phyloP scores from a whole-genome alignment of 1,140 invertebrate species.

The Pissodes strobi region DNA sequence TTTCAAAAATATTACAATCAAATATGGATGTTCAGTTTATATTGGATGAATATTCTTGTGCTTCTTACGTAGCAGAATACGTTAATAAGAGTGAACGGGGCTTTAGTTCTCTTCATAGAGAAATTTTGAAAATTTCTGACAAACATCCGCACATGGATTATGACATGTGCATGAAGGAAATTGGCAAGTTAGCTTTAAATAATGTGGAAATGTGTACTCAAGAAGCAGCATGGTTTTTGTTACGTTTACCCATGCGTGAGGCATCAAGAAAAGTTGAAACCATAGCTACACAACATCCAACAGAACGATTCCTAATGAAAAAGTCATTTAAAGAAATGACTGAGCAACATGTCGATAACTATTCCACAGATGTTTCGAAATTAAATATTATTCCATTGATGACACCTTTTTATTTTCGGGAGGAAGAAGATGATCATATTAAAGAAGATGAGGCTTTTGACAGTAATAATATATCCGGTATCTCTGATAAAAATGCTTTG shows the following conservation, averaged over 20 bases:
- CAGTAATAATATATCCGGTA: background rate
- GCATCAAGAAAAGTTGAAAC: background rate
- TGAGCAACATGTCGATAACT: background rate
- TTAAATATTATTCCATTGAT: too few relatives aligned
- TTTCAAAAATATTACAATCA: too few relatives aligned
- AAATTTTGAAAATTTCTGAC: background rate
- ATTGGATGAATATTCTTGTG: too few relatives aligned
- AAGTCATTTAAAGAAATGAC: background rate
- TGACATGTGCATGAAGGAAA: too few relatives aligned
- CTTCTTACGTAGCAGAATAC: background rate
- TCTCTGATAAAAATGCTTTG: background rate
- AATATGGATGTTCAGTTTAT: too few relatives aligned
- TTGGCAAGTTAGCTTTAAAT: too few relatives aligned
- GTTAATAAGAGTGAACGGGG: too few relatives aligned
- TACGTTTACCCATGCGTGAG: too few relatives aligned
- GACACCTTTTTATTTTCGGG: background rate
- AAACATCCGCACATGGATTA: background rate
- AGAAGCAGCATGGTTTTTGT: too few relatives aligned
- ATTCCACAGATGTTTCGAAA: background rate
- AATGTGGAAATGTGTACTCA: background rate
- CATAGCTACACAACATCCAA: too few relatives aligned
- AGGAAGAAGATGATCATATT: background rate
- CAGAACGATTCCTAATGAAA: background rate
- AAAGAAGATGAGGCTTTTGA: background rate
- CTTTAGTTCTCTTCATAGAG: too few relatives aligned